phyloP scores from a whole-genome alignment of 2,888 invertebrate genomes.

The Cryptus armator region DNA sequence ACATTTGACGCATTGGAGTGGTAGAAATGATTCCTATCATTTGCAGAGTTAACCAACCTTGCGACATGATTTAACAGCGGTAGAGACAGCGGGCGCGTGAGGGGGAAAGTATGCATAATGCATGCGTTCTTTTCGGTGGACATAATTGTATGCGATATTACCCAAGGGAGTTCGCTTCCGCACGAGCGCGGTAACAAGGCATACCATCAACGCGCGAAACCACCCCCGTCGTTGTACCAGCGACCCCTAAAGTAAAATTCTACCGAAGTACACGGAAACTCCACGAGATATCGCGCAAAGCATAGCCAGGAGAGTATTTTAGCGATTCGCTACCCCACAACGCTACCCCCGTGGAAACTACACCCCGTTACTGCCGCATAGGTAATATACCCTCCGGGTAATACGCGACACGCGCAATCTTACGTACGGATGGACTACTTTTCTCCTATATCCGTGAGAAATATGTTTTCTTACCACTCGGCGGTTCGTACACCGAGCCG shows the following conservation, averaged over 20 bases:
- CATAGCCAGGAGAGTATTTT: constrained; percentile 6
- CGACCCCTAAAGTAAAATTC: constrained; percentile 26
- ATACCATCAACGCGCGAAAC: constrained; percentile 78
- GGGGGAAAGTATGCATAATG: constrained; percentile 80
- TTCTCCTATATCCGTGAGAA: constrained; percentile 6
- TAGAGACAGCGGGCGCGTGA: constrained; percentile 50
- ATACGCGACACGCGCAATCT: constrained; percentile 1
- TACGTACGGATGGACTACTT: background rate
- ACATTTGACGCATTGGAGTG: constrained; percentile 50
- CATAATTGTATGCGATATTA: constrained; percentile 85
- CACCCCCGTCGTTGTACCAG: constrained; percentile 38
- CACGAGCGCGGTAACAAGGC: constrained; percentile 82
- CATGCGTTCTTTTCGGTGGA: constrained; percentile 80
- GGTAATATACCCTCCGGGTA: background rate
- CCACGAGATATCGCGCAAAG: constrained; percentile 39
- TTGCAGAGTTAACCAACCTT: constrained; percentile 84
- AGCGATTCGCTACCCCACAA: background rate
- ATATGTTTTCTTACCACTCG: constrained; percentile 42
- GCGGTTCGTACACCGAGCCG: background rate
- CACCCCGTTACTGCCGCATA: constrained; percentile 1
- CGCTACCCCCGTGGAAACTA: constrained; percentile 11
- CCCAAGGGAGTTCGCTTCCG: constrained; percentile 80
- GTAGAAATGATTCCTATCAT: constrained; percentile 73
- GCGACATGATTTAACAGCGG: constrained; percentile 81
- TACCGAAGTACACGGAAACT: background rate